A percentile compares a stretch with the other conserved stretches of the same genome.
Evolutionary conservation across 2,797 vertebrate species (phyloP).

Genomic region (Brotogeris chrysoptera): DNA sequence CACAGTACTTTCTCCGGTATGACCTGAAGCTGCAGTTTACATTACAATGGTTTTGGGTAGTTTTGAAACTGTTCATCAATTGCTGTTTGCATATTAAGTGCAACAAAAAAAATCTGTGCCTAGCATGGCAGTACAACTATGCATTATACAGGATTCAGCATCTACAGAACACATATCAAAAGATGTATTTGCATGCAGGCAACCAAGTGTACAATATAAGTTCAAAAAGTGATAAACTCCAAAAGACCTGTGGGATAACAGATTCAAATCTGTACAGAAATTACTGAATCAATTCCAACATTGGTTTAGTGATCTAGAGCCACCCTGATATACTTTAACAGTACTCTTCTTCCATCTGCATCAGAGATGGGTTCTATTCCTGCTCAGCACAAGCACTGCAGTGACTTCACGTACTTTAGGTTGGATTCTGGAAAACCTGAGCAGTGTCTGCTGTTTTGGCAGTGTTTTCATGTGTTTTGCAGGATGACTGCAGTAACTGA

Average conservation of each 20-base stretch:
- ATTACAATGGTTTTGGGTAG: neutral
- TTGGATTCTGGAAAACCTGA: neutral
- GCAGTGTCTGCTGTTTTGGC: neutral
- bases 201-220: neutral
- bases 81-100: neutral
- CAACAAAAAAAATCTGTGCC: neutral
- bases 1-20: neutral
- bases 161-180: neutral
- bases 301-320: neutral
- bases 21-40: neutral
- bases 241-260: neutral
- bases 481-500: neutral
- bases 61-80: neutral
- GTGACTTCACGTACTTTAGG: neutral
- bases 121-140: neutral
- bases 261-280: neutral
- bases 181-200: neutral
- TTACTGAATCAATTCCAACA: neutral
- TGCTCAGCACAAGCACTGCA: neutral
- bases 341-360: neutral
- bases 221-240: neutral
- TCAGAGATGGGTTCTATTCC: neutral
- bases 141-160: neutral
- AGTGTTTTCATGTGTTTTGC: neutral
- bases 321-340: neutral